phyloP scores from a whole-genome alignment of 2,888 invertebrate species.

The Argyresthia albistria region DNA sequence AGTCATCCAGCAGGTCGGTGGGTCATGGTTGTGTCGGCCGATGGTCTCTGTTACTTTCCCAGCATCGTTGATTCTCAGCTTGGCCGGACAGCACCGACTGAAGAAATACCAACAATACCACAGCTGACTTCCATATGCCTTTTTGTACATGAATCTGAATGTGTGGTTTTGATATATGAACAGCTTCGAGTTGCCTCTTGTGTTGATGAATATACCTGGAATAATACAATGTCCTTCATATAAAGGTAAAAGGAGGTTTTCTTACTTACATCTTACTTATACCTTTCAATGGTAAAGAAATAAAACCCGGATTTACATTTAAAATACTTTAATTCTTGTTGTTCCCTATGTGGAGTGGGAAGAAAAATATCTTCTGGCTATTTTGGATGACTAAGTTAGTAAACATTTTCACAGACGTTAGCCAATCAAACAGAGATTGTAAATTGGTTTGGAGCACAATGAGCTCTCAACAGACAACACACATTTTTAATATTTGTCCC shows the following conservation, averaged over 20 bases:
- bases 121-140: constrained; percentile 63
- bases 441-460: too few relatives aligned
- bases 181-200: constrained; percentile 61
- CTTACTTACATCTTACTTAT: too few relatives aligned
- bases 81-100: constrained; percentile 61
- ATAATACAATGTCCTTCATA: neutral
- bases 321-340: too few relatives aligned
- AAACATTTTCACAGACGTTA: too few relatives aligned
- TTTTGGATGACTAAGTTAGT: too few relatives aligned
- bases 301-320: neutral
- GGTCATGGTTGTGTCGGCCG: constrained; percentile 62
- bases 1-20: constrained; percentile 66
- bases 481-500: too few relatives aligned
- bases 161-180: constrained; percentile 67
- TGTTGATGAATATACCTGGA: constrained; percentile 66
- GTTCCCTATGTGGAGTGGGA: too few relatives aligned
- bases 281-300: neutral
- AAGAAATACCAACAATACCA: constrained; percentile 70
- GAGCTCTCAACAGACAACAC: too few relatives aligned
- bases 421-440: too few relatives aligned
- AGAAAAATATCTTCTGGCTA: too few relatives aligned
- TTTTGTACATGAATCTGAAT: constrained; percentile 66
- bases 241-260: too few relatives aligned
- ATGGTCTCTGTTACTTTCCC: constrained; percentile 60
- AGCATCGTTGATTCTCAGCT: constrained; percentile 54